These are phyloP conservation scores for Thamnophis elegans DNA, from an alignment of 2,797 vertebrate species.

Conservation along the genomic window DNA sequence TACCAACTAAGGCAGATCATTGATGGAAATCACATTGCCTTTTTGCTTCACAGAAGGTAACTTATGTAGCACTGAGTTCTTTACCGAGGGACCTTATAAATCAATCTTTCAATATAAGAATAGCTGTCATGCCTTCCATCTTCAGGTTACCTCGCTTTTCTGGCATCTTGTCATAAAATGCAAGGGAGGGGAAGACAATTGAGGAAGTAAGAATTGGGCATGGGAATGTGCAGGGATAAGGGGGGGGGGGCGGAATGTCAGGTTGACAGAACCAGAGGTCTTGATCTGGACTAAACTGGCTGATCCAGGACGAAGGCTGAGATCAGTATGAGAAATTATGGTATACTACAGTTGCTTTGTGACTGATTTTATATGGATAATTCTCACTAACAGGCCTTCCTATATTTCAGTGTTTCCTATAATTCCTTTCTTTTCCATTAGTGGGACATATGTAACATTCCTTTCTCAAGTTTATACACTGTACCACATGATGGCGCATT, in stretches of 20 bases:
- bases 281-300: no score
- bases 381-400: not conserved
- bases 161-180: no score
- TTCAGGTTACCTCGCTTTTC: no score
- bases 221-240: no score
- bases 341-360: not conserved
- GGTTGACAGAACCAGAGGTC: no score
- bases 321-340: no score
- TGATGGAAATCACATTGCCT: not conserved
- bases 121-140: not conserved
- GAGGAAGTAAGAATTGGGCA: no score
- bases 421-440: not conserved
- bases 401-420: not conserved
- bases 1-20: not conserved
- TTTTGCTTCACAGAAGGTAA: not conserved
- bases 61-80: not conserved
- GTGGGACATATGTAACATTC: not conserved
- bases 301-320: no score
- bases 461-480: not conserved
- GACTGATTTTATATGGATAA: not conserved
- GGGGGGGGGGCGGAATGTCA: no score
- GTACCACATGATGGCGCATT: not conserved
- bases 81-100: not conserved
- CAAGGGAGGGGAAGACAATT: no score
- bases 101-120: not conserved